These are phyloP conservation scores for Hybos culiciformis DNA, from an alignment of 2,888 invertebrate species.

Conservation along the genomic window DNA sequence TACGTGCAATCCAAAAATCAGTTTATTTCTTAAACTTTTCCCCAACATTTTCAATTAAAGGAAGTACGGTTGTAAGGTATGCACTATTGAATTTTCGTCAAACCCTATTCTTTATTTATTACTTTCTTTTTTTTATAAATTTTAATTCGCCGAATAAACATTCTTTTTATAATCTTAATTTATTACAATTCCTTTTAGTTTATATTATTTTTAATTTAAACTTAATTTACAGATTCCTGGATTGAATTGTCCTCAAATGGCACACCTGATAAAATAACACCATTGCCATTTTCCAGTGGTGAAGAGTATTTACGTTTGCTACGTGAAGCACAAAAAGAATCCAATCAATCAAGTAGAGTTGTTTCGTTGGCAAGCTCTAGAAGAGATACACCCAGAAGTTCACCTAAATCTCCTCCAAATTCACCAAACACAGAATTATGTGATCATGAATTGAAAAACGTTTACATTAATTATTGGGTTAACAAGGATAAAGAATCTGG, in stretches of 20 bases:
- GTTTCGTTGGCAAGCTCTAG: slow-evolving; percentile 74
- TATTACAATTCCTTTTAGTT: too few species aligned
- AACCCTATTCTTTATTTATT: too few species aligned
- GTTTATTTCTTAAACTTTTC: too few species aligned
- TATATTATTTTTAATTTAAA: too few species aligned
- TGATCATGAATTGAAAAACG: slow-evolving; percentile 62
- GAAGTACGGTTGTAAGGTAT: too few species aligned
- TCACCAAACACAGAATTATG: slow-evolving; percentile 72
- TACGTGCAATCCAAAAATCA: too few species aligned
- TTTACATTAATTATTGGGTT: slow-evolving; percentile 62
- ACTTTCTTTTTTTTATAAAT: too few species aligned
- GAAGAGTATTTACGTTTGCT: slow-evolving; percentile 78
- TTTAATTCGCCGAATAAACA: too few species aligned
- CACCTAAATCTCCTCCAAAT: slow-evolving; percentile 88
- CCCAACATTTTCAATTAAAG: too few species aligned
- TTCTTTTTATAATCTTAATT: too few species aligned
- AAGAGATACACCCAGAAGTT: slow-evolving; percentile 55
- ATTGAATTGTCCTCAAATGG: slow-evolving; percentile 59
- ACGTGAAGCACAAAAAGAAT: slow-evolving; percentile 79
- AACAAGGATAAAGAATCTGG: neutral
- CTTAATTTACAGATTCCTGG: slow-evolving; percentile 82
- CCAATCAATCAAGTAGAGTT: slow-evolving; percentile 70
- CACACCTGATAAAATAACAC: slow-evolving; percentile 48
- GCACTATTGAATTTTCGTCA: too few species aligned
- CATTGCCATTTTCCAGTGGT: slow-evolving; percentile 52